Conservation (phyloP, 2,888 invertebrate species). For the Plutella xylostella region DNA sequence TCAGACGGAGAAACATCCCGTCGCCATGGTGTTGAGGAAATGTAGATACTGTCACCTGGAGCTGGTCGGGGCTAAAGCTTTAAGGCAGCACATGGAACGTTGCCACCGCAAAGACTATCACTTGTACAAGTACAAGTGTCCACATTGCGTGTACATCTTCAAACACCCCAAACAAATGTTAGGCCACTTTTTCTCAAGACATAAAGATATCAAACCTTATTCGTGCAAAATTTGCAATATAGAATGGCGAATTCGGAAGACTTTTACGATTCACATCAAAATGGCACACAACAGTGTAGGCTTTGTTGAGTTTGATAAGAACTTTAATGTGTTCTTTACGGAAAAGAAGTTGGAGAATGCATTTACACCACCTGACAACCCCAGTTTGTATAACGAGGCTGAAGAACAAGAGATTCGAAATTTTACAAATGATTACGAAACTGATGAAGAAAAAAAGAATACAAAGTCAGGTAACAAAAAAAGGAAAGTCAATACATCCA, state of each 20-base stretch:
- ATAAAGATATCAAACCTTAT: conserved; percentile 42
- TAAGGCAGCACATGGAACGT: conserved; percentile 39
- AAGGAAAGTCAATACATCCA: background rate
- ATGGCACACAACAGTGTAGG: conserved; percentile 41
- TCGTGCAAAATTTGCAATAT: conserved; percentile 45
- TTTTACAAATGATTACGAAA: background rate
- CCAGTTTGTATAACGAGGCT: conserved; percentile 3
- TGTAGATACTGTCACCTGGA: conserved; percentile 41
- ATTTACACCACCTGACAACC: conserved; percentile 23
- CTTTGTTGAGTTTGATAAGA: conserved; percentile 47
- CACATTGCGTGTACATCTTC: conserved; percentile 33
- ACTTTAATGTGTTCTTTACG: conserved; percentile 45
- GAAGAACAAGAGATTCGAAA: background rate
- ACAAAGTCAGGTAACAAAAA: conserved; percentile 2
- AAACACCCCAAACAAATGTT: conserved; percentile 50
- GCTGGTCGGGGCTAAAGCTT: conserved; percentile 29
- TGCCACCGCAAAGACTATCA: conserved; percentile 30
- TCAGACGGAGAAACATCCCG: conserved; percentile 29
- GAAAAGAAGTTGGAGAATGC: conserved; percentile 39
- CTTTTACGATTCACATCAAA: conserved; percentile 51
- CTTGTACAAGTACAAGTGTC: conserved; percentile 47
- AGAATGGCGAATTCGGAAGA: conserved; percentile 36
- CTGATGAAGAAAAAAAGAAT: conserved; percentile 3
- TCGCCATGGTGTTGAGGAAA: conserved; percentile 25
- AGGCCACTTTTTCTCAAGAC: conserved; percentile 38